phyloP scores from a whole-genome alignment of 2,113 vertebrate genomes.

The Piprites chloris region DNA sequence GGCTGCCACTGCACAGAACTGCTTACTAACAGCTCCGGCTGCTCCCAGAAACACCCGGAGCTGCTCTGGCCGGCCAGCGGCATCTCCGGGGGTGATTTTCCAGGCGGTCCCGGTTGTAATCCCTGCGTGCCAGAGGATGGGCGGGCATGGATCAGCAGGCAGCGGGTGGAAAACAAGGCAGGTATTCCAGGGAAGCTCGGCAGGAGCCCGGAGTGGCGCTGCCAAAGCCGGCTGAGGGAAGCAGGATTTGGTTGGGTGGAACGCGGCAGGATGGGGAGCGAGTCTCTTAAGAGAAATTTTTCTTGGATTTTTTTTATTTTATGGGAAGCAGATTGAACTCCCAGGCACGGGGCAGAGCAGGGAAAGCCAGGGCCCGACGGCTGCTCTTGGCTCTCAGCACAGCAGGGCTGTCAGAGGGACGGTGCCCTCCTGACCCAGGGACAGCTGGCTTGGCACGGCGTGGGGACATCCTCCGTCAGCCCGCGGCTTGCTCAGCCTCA shows the following conservation, averaged over 20 bases:
- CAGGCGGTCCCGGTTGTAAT: not conserved
- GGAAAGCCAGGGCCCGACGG: not conserved
- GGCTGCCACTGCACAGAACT: conserved; percentile 53
- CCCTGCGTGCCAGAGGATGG: not conserved
- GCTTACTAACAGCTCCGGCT: conserved; percentile 64
- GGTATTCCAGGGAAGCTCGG: not conserved
- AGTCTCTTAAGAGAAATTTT: not conserved
- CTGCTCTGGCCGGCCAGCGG: not conserved
- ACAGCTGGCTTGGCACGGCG: not conserved
- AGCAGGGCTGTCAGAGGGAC: not conserved
- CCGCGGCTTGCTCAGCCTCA: not conserved
- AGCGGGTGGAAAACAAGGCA: not conserved
- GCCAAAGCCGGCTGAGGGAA: not conserved
- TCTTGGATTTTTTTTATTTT: not conserved
- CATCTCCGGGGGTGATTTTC: not conserved
- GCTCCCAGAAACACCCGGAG: conserved; percentile 7
- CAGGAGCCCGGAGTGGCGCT: not conserved
- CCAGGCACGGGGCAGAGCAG: not conserved
- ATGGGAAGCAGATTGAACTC: not conserved
- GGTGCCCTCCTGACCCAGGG: not conserved
- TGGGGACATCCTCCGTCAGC: not conserved
- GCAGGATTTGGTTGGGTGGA: not conserved
- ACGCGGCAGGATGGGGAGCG: not conserved
- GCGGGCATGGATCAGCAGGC: not conserved
- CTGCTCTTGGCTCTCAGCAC: not conserved